A percentile compares a stretch with the other conserved stretches of the same genome.
These are phyloP conservation scores for Lophotis ruficrista DNA, from an alignment of 2,113 vertebrate genomes.

Conservation along the genomic window DNA sequence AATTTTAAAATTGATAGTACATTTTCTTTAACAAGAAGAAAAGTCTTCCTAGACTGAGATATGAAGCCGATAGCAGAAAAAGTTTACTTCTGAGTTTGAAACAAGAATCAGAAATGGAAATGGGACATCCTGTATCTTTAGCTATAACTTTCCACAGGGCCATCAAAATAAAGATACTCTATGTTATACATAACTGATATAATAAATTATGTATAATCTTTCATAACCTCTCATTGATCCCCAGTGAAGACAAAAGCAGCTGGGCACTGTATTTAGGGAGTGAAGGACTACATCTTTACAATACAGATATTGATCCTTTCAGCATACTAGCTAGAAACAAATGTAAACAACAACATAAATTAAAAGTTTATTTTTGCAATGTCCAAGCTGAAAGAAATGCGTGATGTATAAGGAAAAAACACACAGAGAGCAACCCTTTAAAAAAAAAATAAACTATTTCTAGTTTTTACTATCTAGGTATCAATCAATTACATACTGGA, in stretches of 20 bases:
- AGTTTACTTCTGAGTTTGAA: background rate
- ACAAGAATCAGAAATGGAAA: background rate
- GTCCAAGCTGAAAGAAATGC: background rate
- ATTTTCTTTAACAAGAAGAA: background rate
- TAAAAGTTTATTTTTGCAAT: background rate
- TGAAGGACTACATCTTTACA: background rate
- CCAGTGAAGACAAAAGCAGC: background rate
- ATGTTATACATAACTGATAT: background rate
- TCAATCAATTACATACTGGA: background rate
- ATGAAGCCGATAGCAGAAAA: background rate
- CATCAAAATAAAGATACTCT: background rate
- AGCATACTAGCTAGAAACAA: background rate
- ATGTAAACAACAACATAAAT: background rate
- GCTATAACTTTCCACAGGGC: background rate
- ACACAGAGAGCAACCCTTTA: background rate
- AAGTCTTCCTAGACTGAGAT: background rate
- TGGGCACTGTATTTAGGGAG: background rate
- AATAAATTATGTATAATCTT: background rate
- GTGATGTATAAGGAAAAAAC: background rate
- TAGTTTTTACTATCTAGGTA: background rate
- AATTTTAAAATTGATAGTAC: background rate
- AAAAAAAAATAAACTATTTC: background rate
- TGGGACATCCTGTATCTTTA: background rate
- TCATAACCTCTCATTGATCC: background rate
- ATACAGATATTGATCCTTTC: background rate